Percentiles rank a stretch among this genome's conserved stretches.
Evolutionary conservation across 2,113 vertebrate species (phyloP).

Genomic region (Fregata magnificens): DNA sequence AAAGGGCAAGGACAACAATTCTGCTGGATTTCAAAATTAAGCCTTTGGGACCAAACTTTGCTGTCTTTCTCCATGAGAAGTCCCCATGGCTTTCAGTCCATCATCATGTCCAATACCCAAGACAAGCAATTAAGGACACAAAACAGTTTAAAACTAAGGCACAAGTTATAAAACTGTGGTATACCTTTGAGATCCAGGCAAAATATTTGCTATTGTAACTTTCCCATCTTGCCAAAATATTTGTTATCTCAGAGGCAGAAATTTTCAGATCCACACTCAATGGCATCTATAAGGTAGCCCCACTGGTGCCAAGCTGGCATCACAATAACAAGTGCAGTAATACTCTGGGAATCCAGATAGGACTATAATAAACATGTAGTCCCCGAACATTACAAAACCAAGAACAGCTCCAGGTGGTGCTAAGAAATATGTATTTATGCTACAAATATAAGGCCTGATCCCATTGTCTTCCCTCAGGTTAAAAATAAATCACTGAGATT

Average conservation of each 20-base stretch:
- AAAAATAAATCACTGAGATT: neutral
- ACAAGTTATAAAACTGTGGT: constrained; percentile 8
- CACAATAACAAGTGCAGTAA: neutral
- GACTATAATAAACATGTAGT: neutral
- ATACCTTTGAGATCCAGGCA: constrained; percentile 35
- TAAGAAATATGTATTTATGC: neutral
- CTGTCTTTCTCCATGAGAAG: constrained; percentile 17
- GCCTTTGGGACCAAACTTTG: neutral
- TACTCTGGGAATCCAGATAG: constrained; percentile 9
- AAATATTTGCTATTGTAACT: constrained; percentile 45
- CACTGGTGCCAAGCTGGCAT: constrained; percentile 8
- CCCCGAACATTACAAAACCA: neutral
- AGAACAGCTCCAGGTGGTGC: neutral
- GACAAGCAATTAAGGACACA: constrained; percentile 51
- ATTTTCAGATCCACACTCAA: neutral
- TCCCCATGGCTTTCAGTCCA: constrained; percentile 5
- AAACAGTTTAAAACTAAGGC: constrained; percentile 19
- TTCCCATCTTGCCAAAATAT: constrained; percentile 31
- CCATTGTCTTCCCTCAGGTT: neutral
- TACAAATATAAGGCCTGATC: neutral
- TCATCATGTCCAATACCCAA: constrained; percentile 46
- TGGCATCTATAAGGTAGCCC: neutral
- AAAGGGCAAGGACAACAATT: neutral
- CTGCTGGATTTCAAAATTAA: constrained; percentile 48
- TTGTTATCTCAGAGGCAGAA: constrained; percentile 14